phyloP scores from a whole-genome alignment of 1,140 invertebrate species.

The Mya arenaria region DNA sequence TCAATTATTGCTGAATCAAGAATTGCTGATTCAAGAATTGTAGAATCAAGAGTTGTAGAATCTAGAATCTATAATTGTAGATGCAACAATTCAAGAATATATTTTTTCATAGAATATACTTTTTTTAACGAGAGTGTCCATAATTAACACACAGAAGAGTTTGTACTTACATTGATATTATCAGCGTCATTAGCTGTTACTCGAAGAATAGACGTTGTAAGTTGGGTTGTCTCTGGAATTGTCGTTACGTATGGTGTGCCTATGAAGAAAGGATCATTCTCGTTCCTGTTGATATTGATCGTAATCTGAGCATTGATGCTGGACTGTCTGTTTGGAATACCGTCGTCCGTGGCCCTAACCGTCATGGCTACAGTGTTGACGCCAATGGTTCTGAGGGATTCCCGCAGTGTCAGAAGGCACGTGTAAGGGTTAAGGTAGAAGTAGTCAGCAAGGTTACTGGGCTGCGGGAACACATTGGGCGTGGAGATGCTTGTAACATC shows the following conservation, averaged over 20 bases:
- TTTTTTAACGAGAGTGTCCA: no score
- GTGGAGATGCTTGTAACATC: conserved; percentile 29
- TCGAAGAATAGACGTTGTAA: conserved; percentile 59
- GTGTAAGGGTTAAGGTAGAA: conserved; percentile 69
- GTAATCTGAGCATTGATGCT: conserved; percentile 57
- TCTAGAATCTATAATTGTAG: no score
- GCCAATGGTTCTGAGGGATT: conserved; percentile 56
- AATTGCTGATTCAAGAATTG: no score
- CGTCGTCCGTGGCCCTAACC: conserved; percentile 65
- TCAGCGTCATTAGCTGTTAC: conserved; percentile 69
- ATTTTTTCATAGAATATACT: no score
- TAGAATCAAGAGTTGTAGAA: no score
- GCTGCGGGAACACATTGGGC: conserved; percentile 51
- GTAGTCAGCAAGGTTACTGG: conserved; percentile 58
- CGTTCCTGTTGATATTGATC: conserved; percentile 68
- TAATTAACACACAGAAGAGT: not conserved
- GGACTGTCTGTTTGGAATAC: conserved; percentile 56
- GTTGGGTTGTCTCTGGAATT: conserved; percentile 60
- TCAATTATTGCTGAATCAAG: no score
- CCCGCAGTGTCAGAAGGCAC: conserved; percentile 62
- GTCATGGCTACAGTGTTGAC: conserved; percentile 53
- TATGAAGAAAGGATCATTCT: conserved; percentile 65
- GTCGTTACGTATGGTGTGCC: conserved; percentile 55
- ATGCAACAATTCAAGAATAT: no score
- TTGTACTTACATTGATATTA: conserved; percentile 61